Evolutionary conservation across 2,797 vertebrate genomes (phyloP).

Genomic region (Euthynnus affinis): DNA sequence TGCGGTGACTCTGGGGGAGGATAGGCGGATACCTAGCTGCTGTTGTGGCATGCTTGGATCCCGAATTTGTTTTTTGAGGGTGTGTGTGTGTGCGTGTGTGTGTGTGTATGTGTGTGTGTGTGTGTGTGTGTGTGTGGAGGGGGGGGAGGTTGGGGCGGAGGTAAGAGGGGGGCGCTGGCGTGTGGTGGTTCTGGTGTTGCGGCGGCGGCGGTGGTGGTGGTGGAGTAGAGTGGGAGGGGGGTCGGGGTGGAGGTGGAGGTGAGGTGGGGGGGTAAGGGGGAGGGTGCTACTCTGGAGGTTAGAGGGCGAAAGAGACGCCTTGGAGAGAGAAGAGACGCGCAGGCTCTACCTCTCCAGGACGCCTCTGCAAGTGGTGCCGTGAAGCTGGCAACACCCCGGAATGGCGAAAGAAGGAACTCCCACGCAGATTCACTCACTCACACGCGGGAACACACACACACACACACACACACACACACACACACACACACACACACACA

Average conservation of each 20-base stretch:
- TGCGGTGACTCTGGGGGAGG: slow-evolving; percentile 65
- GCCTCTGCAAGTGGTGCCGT: slow-evolving; percentile 62
- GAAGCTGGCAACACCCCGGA: slow-evolving; percentile 85
- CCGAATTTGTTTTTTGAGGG: slow-evolving; percentile 40
- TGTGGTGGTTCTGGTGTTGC: neutral
- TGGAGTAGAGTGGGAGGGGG: neutral
- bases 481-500: slow-evolving; percentile 26
- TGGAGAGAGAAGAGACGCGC: slow-evolving; percentile 57
- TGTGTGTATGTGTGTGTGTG: neutral
- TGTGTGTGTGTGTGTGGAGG: neutral
- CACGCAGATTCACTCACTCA: slow-evolving; percentile 79
- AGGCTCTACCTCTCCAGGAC: slow-evolving; percentile 72
- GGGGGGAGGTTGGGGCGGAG: no score
- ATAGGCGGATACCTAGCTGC: slow-evolving; percentile 57
- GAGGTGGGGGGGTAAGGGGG: no score
- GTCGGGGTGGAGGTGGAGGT: neutral
- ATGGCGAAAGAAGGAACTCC: slow-evolving; percentile 88
- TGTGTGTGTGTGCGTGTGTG: neutral
- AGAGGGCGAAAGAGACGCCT: slow-evolving; percentile 64
- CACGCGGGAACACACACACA: slow-evolving; percentile 28
- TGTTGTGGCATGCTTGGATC: slow-evolving; percentile 71
- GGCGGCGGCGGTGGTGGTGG: neutral
- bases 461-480: slow-evolving; percentile 22
- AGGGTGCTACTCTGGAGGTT: slow-evolving; percentile 57
- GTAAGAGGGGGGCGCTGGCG: neutral